Percentiles rank a stretch among this genome's conserved stretches.
phyloP scores from a whole-genome alignment of 2,888 invertebrate genomes.

The Drosophila histrio region DNA sequence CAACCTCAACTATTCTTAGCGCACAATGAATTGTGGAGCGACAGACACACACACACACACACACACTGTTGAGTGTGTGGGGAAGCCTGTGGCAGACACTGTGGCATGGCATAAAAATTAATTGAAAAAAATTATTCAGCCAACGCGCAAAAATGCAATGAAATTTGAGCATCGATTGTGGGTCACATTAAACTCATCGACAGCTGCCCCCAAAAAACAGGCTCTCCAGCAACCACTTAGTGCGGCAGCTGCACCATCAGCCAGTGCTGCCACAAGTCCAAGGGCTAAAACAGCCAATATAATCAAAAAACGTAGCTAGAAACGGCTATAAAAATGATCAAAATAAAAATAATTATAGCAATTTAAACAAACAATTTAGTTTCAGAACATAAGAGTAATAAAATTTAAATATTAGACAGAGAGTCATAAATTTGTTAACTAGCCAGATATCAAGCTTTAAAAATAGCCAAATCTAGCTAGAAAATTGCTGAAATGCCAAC shows the following conservation, averaged over 20 bases:
- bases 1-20: conserved; percentile 59
- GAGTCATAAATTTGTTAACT: too few species aligned
- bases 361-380: too few species aligned
- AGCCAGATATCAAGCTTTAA: too few species aligned
- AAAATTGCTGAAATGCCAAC: too few species aligned
- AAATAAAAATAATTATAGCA: too few species aligned
- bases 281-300: too few species aligned
- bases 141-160: conserved; percentile 63
- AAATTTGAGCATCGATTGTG: conserved; percentile 78
- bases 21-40: conserved; percentile 16
- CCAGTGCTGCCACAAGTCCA: too few species aligned
- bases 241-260: conserved; percentile 28
- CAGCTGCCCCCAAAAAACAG: conserved; percentile 46
- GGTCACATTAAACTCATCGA: conserved; percentile 65
- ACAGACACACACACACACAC: not conserved
- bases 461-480: too few species aligned
- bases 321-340: too few species aligned
- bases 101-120: conserved; percentile 71
- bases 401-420: too few species aligned
- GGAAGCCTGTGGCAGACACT: conserved; percentile 54
- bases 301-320: too few species aligned
- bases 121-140: conserved; percentile 57
- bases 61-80: not conserved
- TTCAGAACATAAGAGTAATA: too few species aligned
- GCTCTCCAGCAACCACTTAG: conserved; percentile 27